Evolutionary conservation across 2,797 vertebrate species (phyloP).

Genomic region (Zenarchopterus dispar): DNA sequence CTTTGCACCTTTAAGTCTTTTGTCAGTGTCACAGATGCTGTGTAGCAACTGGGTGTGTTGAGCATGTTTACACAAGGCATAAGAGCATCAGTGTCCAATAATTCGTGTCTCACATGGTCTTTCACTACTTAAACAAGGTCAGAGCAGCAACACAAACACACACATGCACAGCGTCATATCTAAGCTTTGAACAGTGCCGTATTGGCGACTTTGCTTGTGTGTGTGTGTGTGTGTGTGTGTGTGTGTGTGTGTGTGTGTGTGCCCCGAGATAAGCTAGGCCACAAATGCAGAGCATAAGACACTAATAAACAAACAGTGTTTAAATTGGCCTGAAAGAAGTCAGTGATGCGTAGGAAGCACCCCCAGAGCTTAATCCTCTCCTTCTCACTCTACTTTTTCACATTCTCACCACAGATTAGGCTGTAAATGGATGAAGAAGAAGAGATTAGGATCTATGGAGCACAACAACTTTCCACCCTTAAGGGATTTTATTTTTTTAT

Average conservation of each 20-base stretch:
- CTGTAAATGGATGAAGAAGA: constrained; percentile 73
- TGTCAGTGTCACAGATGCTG: constrained; percentile 76
- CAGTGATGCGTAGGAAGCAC: constrained; percentile 80
- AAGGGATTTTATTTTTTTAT: constrained; percentile 30
- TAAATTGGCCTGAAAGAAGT: constrained; percentile 85
- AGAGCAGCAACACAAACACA: constrained; percentile 58
- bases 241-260: constrained; percentile 75
- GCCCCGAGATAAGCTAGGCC: constrained; percentile 80
- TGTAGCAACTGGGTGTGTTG: constrained; percentile 69
- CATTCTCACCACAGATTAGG: constrained; percentile 84
- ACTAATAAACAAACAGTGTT: constrained; percentile 89
- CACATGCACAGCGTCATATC: constrained; percentile 65
- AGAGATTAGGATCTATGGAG: constrained; percentile 47
- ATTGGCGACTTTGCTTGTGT: constrained; percentile 77
- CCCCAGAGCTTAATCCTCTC: constrained; percentile 77
- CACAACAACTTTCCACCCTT: constrained; percentile 48
- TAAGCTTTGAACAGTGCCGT: constrained; percentile 75
- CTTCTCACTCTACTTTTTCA: constrained; percentile 76
- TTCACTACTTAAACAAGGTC: constrained; percentile 82
- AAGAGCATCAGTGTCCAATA: constrained; percentile 81
- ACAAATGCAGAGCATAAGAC: constrained; percentile 82
- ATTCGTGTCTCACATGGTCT: constrained; percentile 83
- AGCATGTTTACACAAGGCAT: constrained; percentile 84
- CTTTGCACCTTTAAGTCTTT: constrained; percentile 79
- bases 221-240: constrained; percentile 19